These are phyloP conservation scores for Eristalis pertinax DNA, from an alignment of 2,888 invertebrate genomes.

Conservation along the genomic window DNA sequence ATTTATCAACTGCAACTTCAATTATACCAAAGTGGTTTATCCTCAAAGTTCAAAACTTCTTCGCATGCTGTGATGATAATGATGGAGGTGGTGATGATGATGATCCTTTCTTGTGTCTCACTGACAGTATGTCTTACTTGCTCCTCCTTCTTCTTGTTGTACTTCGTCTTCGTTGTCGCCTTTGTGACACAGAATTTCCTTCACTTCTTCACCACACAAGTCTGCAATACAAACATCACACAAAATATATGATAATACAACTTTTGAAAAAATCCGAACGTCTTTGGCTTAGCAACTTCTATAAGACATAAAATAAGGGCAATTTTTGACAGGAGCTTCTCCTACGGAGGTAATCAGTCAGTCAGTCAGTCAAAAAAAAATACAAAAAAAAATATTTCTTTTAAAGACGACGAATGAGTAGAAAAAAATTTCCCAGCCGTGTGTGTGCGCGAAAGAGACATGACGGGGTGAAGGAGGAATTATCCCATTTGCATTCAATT, in stretches of 20 bases:
- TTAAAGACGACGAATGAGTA: conserved; percentile 54
- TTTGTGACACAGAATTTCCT: conserved; percentile 65
- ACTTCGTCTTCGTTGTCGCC: conserved; percentile 33
- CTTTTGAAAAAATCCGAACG: background rate
- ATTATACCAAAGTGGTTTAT: background rate
- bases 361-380: conserved; percentile 38
- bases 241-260: conserved; percentile 1
- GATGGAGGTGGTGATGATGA: conserved; percentile 20
- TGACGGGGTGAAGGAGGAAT: conserved; percentile 52
- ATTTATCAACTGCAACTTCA: background rate
- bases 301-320: conserved; percentile 40
- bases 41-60: conserved; percentile 6
- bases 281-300: conserved; percentile 26
- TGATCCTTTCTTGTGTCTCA: conserved; percentile 54
- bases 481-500: conserved; percentile 66
- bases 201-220: conserved; percentile 56
- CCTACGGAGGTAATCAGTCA: conserved; percentile 36
- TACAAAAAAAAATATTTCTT: conserved; percentile 1
- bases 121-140: conserved; percentile 57
- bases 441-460: conserved; percentile 51
- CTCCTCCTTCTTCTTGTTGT: conserved; percentile 29
- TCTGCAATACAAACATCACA: conserved; percentile 57
- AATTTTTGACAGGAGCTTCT: conserved; percentile 66
- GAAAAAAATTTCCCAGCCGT: conserved; percentile 56
- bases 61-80: background rate